Percentiles rank a stretch among this genome's conserved stretches.
These are phyloP conservation scores for Yponomeuta malinellus DNA, from an alignment of 2,888 invertebrate genomes.

Conservation along the genomic window DNA sequence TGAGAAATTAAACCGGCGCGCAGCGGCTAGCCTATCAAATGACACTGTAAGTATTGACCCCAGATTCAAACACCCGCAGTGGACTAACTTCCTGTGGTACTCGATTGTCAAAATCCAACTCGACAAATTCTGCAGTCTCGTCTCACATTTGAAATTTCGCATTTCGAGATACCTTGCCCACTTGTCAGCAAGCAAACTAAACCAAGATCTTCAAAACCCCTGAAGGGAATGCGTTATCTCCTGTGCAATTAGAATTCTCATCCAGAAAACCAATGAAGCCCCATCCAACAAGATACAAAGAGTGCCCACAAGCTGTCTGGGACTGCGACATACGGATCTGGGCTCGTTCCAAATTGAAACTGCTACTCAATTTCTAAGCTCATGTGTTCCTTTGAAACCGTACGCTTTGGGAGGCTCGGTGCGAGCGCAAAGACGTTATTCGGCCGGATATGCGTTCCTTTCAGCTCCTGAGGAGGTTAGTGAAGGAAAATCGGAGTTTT, in stretches of 20 bases:
- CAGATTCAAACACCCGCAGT: no score
- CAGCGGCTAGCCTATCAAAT: no score
- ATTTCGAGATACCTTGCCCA: no score
- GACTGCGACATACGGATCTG: background rate
- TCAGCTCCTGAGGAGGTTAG: constrained; percentile 14
- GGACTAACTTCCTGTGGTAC: no score
- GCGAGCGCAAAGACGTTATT: constrained; percentile 13
- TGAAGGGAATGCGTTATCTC: background rate
- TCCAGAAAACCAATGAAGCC: background rate
- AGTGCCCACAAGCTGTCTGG: background rate
- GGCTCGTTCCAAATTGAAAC: constrained; percentile 8
- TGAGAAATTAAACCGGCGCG: no score
- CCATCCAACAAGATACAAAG: background rate
- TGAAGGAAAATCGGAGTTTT: constrained; percentile 11
- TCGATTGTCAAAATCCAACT: no score
- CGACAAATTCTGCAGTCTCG: no score
- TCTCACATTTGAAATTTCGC: no score
- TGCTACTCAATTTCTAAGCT: constrained; percentile 4
- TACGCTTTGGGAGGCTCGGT: constrained; percentile 2
- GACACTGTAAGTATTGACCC: no score
- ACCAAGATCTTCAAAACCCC: background rate
- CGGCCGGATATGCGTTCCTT: constrained; percentile 13
- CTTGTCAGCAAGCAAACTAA: no score
- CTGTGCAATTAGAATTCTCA: background rate
- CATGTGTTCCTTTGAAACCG: constrained; percentile 7